Percentiles rank a stretch among this genome's conserved stretches.
Conservation (phyloP, 2,888 invertebrate species). For the Melieria picta region DNA sequence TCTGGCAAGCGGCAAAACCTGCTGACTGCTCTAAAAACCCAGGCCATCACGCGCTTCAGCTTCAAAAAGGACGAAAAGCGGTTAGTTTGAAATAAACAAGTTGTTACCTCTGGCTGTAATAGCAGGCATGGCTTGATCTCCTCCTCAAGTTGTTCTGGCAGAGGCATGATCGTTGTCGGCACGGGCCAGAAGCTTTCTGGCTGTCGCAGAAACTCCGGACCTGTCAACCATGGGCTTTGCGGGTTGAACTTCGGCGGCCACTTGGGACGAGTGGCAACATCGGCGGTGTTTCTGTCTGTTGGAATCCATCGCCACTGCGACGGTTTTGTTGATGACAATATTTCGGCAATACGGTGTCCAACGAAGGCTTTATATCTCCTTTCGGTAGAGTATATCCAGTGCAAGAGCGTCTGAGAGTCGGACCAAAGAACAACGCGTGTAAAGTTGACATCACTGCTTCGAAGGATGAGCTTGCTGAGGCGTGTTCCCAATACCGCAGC, state of each 20-base stretch:
- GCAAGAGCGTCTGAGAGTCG: slow-evolving; percentile 34
- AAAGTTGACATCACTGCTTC: slow-evolving; percentile 20
- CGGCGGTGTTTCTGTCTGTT: slow-evolving; percentile 43
- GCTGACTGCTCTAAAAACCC: not conserved
- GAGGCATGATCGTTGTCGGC: not conserved
- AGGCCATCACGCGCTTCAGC: slow-evolving; percentile 21
- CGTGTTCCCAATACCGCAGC: slow-evolving; percentile 1
- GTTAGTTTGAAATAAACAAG: slow-evolving; percentile 7
- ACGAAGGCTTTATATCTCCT: slow-evolving; percentile 45
- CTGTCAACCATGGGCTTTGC: slow-evolving; percentile 32
- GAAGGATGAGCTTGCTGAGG: not conserved
- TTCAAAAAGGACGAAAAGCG: slow-evolving; percentile 26
- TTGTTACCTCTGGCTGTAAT: slow-evolving; percentile 10
- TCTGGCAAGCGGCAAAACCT: not conserved
- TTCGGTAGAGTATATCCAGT: slow-evolving; percentile 36
- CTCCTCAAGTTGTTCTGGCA: not conserved
- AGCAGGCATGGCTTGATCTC: not conserved
- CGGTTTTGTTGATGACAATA: slow-evolving; percentile 30
- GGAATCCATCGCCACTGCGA: slow-evolving; percentile 45
- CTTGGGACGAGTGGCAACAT: slow-evolving; percentile 42
- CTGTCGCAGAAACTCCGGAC: slow-evolving; percentile 30
- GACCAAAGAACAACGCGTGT: slow-evolving; percentile 28
- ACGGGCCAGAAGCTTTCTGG: slow-evolving; percentile 32
- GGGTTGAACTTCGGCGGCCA: slow-evolving; percentile 26
- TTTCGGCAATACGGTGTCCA: slow-evolving; percentile 46